Conservation (phyloP, 2,797 vertebrate genomes). For the Pogonophryne albipinna region DNA sequence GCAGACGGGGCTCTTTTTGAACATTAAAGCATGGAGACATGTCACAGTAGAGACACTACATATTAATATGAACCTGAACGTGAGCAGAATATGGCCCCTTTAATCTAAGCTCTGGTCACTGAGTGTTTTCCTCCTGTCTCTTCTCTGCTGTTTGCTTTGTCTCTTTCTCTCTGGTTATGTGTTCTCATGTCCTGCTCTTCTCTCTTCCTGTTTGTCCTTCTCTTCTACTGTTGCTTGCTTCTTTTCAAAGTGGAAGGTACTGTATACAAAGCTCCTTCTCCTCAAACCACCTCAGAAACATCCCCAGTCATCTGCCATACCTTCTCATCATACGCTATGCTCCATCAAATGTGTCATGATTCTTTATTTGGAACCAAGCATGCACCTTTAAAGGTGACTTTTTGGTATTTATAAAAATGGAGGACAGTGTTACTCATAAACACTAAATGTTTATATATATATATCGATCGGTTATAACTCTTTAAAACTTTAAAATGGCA, state of each 20-base stretch:
- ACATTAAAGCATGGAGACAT: no score
- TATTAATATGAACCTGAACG: no score
- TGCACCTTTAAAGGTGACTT: background rate
- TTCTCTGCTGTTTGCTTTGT: constrained; percentile 31
- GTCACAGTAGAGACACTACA: no score
- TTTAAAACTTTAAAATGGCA: background rate
- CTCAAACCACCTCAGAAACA: constrained; percentile 15
- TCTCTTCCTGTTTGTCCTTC: constrained; percentile 56
- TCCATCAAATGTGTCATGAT: background rate
- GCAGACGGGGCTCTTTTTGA: no score
- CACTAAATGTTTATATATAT: no score
- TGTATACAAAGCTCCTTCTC: constrained; percentile 61
- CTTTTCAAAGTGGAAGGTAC: constrained; percentile 84
- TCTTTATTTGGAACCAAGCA: background rate
- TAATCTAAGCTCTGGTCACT: background rate
- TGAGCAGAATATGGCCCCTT: background rate
- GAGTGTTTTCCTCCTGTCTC: constrained; percentile 11
- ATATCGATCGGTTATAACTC: no score
- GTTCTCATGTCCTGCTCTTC: constrained; percentile 61
- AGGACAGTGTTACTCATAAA: no score
- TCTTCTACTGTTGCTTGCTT: constrained; percentile 68
- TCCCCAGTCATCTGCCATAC: constrained; percentile 30
- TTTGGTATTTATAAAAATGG: background rate
- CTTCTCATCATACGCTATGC: constrained; percentile 12
- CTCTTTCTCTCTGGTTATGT: constrained; percentile 33